Percentiles rank a stretch among this genome's conserved stretches.
Conservation (phyloP, 2,888 invertebrate genomes). For the Portevinia maculata region DNA sequence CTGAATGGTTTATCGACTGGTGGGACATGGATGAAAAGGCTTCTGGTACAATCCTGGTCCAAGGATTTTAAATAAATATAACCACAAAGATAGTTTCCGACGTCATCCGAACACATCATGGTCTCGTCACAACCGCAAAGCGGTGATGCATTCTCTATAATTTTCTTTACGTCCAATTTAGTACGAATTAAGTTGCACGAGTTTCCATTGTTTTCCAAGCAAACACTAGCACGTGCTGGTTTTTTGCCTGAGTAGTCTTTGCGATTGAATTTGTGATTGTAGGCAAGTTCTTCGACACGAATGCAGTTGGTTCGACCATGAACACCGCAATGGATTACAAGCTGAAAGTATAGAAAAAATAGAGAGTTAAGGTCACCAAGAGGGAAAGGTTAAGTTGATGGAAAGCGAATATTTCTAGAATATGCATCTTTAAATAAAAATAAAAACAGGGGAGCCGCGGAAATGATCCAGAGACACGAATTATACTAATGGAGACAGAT, state of each 20-base stretch:
- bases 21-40: conserved; percentile 92
- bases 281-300: conserved; percentile 80
- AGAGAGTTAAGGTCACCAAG: no score
- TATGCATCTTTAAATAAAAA: no score
- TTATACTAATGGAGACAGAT: no score
- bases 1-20: conserved; percentile 86
- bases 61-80: conserved; percentile 90
- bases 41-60: conserved; percentile 84
- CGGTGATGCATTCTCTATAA: conserved; percentile 80
- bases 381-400: no score
- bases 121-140: conserved; percentile 77
- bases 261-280: conserved; percentile 80
- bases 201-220: conserved; percentile 75
- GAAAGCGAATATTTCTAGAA: no score
- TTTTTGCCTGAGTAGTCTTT: conserved; percentile 79
- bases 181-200: conserved; percentile 77
- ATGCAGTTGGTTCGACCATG: conserved; percentile 79
- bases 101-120: conserved; percentile 77
- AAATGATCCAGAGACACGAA: no score
- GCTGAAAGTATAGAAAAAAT: conserved; percentile 71
- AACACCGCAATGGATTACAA: conserved; percentile 82
- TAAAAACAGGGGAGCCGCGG: no score
- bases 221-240: conserved; percentile 75
- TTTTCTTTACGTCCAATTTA: conserved; percentile 82
- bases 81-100: conserved; percentile 88